Base-by-base conservation (phyloP, 2,888 invertebrate species). In the Herminia tarsipennalis region DNA sequence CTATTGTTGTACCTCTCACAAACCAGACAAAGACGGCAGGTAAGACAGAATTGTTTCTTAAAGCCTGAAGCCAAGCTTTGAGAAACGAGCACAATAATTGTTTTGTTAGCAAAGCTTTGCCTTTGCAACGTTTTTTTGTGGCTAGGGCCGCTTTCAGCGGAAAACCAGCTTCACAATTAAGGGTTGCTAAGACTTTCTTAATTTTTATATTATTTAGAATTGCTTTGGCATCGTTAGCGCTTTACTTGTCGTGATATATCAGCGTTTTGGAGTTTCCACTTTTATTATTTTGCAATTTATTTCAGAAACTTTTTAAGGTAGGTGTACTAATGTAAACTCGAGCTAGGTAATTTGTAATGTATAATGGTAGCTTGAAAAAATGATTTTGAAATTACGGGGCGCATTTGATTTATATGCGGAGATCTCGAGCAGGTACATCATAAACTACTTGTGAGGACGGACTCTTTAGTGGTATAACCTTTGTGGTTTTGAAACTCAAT, bases 11-110 rank as follows among this genome's bases (percentile, higher is more conserved):
- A 25, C 32, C 24, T 36, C 35, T 22, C 40, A 52, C 48, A 65
- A 60, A 49, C 38, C 52, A 46, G 35, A 56, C 62, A 61, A 62
- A 53, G 58, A 56, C 46, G 24, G 16, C 62, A 62, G 62, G 66
- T 62, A 66, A 53, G 47, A 50, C 40, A 32, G 35, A 44, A 53
- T 56, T 48, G 58, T 56, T 62, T 40, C 17, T 40, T 16, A 41
- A 38, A 51, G 47, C 35, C 34, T 36, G 45, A 39, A 41, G 40
- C 42, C 32, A 17, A 28, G 28, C 50, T 51, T 42, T 44, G 45
- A 62, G 57, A 41, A 42, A 46, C 36, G 39, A 51, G 39, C 40
- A 67, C 65, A 53, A 55, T 56, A 42, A 60, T 60, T 65, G 61
- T 67, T 56, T 60, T 60, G 53, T 61, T 48, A 34, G 34, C 37